phyloP scores from a whole-genome alignment of 2,888 invertebrate genomes.

The Cremastinae sp. region DNA sequence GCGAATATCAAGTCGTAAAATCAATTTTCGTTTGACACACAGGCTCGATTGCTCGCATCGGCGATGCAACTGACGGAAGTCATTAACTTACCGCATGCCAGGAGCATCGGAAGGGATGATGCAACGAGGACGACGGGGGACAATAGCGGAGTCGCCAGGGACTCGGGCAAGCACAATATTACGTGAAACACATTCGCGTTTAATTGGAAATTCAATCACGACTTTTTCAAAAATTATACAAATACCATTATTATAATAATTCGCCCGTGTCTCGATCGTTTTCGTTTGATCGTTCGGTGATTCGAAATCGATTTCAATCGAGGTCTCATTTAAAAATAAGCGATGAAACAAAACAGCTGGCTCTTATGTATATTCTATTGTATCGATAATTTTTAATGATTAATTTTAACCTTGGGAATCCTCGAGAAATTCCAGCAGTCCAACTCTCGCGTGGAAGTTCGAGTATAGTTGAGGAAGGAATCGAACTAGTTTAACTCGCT shows the following conservation, averaged over 20 bases:
- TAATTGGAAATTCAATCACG: not conserved
- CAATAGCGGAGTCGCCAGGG: conserved; percentile 20
- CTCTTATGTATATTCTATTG: no score
- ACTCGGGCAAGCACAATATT: conserved; percentile 35
- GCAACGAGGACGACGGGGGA: conserved; percentile 35
- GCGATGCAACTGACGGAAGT: conserved; percentile 71
- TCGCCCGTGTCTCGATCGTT: not conserved
- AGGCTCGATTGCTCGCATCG: conserved; percentile 70
- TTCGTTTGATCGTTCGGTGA: not conserved
- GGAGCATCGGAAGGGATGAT: conserved; percentile 49
- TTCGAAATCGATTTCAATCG: conserved; percentile 1
- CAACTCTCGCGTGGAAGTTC: not conserved
- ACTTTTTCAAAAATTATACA: not conserved
- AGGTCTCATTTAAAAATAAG: no score
- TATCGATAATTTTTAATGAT: no score
- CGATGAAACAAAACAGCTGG: no score
- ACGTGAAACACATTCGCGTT: conserved; percentile 26
- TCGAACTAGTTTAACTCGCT: conserved; percentile 2
- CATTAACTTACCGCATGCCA: conserved; percentile 62
- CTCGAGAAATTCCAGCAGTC: not conserved
- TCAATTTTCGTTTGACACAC: conserved; percentile 61
- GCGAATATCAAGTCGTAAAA: conserved; percentile 48
- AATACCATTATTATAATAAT: not conserved
- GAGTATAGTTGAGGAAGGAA: not conserved
- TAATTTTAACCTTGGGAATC: no score